Base-by-base conservation (phyloP, 1,140 invertebrate genomes). In the Littorina saxatilis region DNA sequence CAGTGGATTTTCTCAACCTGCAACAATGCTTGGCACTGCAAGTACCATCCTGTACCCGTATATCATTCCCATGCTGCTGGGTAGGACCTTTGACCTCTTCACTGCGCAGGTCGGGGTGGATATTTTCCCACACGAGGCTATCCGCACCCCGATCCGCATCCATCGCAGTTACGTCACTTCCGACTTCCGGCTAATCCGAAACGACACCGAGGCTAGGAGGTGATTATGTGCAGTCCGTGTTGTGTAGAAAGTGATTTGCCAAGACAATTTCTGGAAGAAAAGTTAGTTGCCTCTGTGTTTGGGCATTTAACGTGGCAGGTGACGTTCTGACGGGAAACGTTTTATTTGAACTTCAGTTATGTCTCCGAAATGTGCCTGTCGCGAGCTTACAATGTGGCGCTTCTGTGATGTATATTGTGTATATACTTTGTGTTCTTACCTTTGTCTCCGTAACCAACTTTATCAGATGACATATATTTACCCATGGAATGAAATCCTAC, bases 1-100 rank as follows among this genome's bases (percentile, higher is more conserved):
- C n/a, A n/a, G n/a, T n/a, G n/a, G n/a, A n/a, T n/a, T n/a, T n/a
- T n/a, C n/a, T n/a, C 55, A 23, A 35, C 68, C 23, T 17, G 39
- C 39, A 47, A 72, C 68, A 68, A 68, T 43, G 37, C 68, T 72
- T 2, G 68, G 68, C 5, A 35, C 66, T 0, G 39, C 39, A 23
- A 50, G 80, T 13, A 52, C 70, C 0, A 17, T 66, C 39, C 29
- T 81, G 15, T 73, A 74, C 63, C 80, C 80, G 0, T 81, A 81
- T 43, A 75, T 81, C 55, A 81, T 81, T 37, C 80, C 80, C 70
- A 81, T 81, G 80, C 58, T 81, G 35, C 73, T 81, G 80, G 80
- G 80, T 4, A 43, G 80, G 9, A 81, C 80, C 27, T 81, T 81
- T 58, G 80, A 81, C 80, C 70, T 81, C 2, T 81, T 75, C 58